These are phyloP conservation scores for Butorides virescens DNA, from an alignment of 2,113 vertebrate genomes.

Conservation along the genomic window DNA sequence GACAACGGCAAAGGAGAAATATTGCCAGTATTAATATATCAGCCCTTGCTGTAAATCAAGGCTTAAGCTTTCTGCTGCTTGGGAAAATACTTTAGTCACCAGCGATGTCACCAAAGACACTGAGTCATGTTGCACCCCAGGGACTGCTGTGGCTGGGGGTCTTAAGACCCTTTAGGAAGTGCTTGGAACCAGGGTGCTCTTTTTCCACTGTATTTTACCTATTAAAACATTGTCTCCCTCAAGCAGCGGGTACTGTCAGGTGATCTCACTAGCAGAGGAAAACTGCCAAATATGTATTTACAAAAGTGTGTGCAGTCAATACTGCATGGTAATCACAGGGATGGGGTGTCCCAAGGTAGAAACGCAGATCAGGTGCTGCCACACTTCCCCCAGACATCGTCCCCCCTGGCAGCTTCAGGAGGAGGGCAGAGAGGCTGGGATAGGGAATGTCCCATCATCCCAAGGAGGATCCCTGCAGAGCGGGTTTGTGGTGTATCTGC, in stretches of 20 bases:
- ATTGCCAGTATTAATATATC: not conserved
- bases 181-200: not conserved
- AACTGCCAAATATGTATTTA: not conserved
- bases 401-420: not conserved
- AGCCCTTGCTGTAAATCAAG: not conserved
- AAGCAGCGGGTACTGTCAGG: not conserved
- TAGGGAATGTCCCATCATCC: not conserved
- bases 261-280: not conserved
- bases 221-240: not conserved
- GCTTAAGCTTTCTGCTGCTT: not conserved
- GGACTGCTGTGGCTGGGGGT: not conserved
- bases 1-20: not conserved
- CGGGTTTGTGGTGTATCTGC: not conserved
- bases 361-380: not conserved
- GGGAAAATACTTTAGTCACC: not conserved
- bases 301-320: not conserved
- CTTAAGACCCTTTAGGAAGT: not conserved
- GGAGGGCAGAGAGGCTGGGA: not conserved
- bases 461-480: not conserved
- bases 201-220: not conserved
- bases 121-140: not conserved
- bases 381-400: not conserved
- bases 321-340: not conserved
- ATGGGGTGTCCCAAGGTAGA: not conserved
- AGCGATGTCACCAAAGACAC: not conserved